Evolutionary conservation across 2,113 vertebrate genomes (phyloP).

Genomic region (Agapornis roseicollis): DNA sequence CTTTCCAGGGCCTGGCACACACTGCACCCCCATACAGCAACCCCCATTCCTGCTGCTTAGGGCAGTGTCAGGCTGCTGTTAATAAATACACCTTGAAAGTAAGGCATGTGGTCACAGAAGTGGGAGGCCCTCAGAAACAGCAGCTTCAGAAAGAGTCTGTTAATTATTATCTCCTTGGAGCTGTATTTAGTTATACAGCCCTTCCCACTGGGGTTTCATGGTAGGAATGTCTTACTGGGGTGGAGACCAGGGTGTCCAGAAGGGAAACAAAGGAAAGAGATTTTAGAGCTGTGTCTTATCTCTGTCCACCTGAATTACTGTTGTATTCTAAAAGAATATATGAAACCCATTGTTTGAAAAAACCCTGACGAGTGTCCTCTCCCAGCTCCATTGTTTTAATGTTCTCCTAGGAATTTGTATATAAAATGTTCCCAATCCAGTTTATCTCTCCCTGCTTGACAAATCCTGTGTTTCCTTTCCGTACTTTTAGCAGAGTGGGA

Average conservation of each 20-base stretch:
- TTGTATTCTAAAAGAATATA: slow-evolving; percentile 6
- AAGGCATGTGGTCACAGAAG: not conserved
- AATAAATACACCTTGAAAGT: not conserved
- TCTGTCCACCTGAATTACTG: not conserved
- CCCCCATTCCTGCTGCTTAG: not conserved
- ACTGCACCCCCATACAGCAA: not conserved
- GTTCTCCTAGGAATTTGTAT: slow-evolving; percentile 26
- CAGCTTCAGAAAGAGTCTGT: not conserved
- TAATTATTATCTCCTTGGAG: not conserved
- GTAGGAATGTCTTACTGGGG: not conserved
- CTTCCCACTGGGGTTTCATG: not conserved
- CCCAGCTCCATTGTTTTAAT: slow-evolving; percentile 4
- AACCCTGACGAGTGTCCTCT: not conserved
- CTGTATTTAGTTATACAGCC: not conserved
- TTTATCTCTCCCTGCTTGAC: slow-evolving; percentile 22
- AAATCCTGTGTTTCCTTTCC: slow-evolving; percentile 3
- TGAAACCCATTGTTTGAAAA: slow-evolving; percentile 29
- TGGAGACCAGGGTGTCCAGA: not conserved
- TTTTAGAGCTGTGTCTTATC: not conserved
- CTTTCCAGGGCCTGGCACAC: not conserved
- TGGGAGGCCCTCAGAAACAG: not conserved
- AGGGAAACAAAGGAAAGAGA: not conserved
- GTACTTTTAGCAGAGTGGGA: not conserved
- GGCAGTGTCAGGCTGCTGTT: not conserved
- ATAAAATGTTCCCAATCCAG: slow-evolving; percentile 10